These are phyloP conservation scores for Drosophila anomalata DNA, from an alignment of 2,888 invertebrate genomes.

Conservation along the genomic window DNA sequence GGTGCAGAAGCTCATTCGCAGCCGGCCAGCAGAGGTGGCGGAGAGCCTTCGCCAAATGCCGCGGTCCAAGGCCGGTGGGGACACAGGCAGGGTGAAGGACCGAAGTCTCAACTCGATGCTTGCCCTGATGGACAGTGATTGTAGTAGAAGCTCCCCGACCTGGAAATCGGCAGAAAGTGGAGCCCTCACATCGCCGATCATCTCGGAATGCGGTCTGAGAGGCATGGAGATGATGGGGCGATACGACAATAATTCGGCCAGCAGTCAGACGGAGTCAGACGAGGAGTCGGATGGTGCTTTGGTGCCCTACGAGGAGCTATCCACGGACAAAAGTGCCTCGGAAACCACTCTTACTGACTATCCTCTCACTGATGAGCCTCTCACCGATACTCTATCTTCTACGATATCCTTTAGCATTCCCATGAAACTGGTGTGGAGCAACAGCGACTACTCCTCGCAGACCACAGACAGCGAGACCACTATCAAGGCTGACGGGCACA, in stretches of 20 bases:
- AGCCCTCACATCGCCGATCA: constrained; percentile 4
- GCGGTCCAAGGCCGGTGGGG: constrained; percentile 56
- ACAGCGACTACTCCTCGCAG: constrained; percentile 30
- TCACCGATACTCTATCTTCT: constrained; percentile 21
- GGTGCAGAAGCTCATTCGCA: constrained; percentile 40
- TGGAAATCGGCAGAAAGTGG: constrained; percentile 11
- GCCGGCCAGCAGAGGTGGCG: constrained; percentile 4
- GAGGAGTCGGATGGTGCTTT: constrained; percentile 25
- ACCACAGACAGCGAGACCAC: constrained; percentile 64
- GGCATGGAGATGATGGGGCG: neutral
- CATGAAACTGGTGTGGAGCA: constrained; percentile 57
- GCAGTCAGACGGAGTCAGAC: neutral
- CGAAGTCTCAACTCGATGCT: constrained; percentile 7
- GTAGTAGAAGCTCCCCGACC: neutral
- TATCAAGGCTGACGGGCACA: constrained; percentile 57
- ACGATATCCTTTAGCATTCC: constrained; percentile 53
- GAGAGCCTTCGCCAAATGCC: constrained; percentile 6
- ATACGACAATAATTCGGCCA: neutral
- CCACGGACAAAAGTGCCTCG: constrained; percentile 20
- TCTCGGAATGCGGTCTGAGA: constrained; percentile 19
- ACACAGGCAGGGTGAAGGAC: neutral
- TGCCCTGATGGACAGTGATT: constrained; percentile 11
- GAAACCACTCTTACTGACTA: constrained; percentile 31
- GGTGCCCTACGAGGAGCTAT: constrained; percentile 41
- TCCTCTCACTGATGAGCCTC: constrained; percentile 5